Conservation (phyloP, 2,113 vertebrate species). For the Polypterus bichir region DNA sequence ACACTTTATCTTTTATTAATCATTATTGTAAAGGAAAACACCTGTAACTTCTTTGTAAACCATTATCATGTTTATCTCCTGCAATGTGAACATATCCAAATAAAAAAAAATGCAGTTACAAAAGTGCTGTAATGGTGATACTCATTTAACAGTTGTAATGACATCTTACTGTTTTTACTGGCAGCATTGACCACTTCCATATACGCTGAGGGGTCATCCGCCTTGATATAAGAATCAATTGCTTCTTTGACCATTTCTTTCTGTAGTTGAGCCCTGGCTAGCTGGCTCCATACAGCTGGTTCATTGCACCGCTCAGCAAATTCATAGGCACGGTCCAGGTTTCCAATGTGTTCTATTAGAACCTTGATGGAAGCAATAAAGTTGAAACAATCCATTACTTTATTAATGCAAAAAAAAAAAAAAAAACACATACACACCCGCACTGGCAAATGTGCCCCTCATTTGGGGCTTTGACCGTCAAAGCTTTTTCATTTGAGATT, state of each 20-base stretch:
- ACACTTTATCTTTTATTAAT: too few species aligned
- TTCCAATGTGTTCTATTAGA: slow-evolving; percentile 75
- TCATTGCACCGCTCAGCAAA: slow-evolving; percentile 79
- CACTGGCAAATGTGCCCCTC: not conserved
- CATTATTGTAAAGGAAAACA: too few species aligned
- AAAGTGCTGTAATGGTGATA: too few species aligned
- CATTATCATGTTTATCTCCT: too few species aligned
- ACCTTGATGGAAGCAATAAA: slow-evolving; percentile 42
- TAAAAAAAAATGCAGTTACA: too few species aligned
- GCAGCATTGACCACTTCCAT: slow-evolving; percentile 77
- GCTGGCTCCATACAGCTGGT: slow-evolving; percentile 76
- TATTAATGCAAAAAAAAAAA: not conserved
- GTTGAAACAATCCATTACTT: not conserved
- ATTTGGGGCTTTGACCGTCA: too few species aligned
- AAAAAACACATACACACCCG: not conserved
- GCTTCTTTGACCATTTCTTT: slow-evolving; percentile 81
- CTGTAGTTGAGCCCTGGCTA: slow-evolving; percentile 71
- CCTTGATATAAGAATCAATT: slow-evolving; percentile 80
- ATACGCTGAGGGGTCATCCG: slow-evolving; percentile 70
- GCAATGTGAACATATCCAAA: too few species aligned
- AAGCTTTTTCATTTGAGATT: too few species aligned
- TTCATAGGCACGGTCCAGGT: slow-evolving; percentile 75
- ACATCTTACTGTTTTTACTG: slow-evolving; percentile 61
- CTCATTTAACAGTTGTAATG: too few species aligned
- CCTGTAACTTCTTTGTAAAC: too few species aligned